Evolutionary conservation across 1,140 invertebrate genomes (phyloP).

Genomic region (Neocloeon triangulifer): DNA sequence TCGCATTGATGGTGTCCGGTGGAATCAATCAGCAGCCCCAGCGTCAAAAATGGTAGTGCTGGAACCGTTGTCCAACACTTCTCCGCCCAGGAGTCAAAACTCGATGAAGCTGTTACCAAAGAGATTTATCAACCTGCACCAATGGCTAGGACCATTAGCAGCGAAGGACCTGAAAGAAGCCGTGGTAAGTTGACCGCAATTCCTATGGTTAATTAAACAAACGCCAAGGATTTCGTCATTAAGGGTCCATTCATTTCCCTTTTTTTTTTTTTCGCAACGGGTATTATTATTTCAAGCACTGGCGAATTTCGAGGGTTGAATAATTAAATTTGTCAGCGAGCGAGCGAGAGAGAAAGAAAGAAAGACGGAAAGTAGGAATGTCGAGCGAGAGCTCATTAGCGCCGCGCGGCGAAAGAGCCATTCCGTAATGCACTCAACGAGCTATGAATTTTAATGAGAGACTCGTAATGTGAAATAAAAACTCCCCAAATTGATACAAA

Average conservation of each 20-base stretch:
- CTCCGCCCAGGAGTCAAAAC: conserved; percentile 9
- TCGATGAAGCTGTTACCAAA: conserved; percentile 70
- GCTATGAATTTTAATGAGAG: no score
- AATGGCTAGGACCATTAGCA: conserved; percentile 58
- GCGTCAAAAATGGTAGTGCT: conserved; percentile 5
- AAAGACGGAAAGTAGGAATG: no score
- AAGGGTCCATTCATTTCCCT: conserved; percentile 19
- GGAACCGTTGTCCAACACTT: conserved; percentile 4
- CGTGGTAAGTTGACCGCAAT: conserved; percentile 35
- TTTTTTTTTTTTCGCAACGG: neutral
- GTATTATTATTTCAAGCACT: no score
- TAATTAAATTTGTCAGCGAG: no score
- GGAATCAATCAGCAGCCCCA: neutral
- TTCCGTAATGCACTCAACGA: no score
- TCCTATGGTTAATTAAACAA: neutral
- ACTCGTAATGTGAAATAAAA: no score
- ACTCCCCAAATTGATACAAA: no score
- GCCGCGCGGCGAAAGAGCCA: no score
- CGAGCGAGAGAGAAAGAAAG: no score
- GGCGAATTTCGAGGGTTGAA: no score
- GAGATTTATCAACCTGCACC: conserved; percentile 67
- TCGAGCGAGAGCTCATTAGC: no score
- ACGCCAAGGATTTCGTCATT: neutral
- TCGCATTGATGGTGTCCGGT: conserved; percentile 9
- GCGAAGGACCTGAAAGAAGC: conserved; percentile 43